phyloP scores from a whole-genome alignment of 2,888 invertebrate genomes.

The Odontocolon sp. region DNA sequence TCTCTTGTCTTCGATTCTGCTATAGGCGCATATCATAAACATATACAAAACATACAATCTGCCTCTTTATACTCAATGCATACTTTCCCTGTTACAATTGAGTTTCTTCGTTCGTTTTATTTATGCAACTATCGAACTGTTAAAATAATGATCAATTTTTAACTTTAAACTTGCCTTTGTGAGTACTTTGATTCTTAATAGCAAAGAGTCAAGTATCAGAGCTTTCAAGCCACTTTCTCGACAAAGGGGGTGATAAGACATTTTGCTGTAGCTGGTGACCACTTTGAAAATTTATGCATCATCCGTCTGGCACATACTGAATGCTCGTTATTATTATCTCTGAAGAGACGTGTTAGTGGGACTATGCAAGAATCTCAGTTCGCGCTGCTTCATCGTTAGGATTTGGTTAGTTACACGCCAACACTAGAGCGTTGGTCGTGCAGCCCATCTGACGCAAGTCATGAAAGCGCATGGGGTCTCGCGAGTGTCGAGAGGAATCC shows the following conservation, averaged over 20 bases:
- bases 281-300: neutral
- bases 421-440: too few species aligned
- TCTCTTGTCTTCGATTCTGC: too few species aligned
- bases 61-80: neutral
- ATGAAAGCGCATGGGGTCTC: neutral
- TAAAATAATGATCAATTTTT: neutral
- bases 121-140: neutral
- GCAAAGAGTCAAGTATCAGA: too few species aligned
- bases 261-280: neutral
- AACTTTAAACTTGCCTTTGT: neutral
- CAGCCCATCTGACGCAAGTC: neutral
- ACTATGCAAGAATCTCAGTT: neutral
- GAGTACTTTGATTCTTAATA: too few species aligned
- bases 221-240: too few species aligned
- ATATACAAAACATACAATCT: neutral
- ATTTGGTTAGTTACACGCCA: too few species aligned
- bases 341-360: constrained; percentile 10
- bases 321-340: constrained; percentile 54
- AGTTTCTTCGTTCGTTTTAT: neutral
- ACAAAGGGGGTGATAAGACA: neutral
- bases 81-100: neutral
- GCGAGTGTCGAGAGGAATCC: constrained; percentile 28
- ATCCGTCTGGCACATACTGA: constrained; percentile 52
- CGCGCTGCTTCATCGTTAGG: too few species aligned
- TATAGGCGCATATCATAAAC: too few species aligned